phyloP scores from a whole-genome alignment of 2,113 vertebrate species.

The Oryzias javanicus region DNA sequence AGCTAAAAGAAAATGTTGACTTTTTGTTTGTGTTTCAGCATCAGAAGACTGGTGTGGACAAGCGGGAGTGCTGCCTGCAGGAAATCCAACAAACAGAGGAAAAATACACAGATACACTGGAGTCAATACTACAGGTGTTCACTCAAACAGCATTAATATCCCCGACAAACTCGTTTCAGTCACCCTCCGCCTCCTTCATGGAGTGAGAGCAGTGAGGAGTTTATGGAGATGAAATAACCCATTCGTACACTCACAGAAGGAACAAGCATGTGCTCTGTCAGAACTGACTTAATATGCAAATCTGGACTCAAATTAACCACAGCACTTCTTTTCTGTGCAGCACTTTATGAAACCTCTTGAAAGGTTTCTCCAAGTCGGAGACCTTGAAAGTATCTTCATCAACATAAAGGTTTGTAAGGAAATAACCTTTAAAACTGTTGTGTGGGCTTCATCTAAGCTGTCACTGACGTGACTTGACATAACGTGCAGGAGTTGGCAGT shows the following conservation, averaged over 20 bases:
- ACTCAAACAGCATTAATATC: constrained; percentile 3
- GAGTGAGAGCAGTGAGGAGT: too few species aligned
- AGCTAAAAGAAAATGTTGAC: neutral
- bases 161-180: neutral
- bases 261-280: too few species aligned
- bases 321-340: constrained; percentile 55
- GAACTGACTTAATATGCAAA: too few species aligned
- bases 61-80: constrained; percentile 86
- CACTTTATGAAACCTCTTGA: constrained; percentile 89
- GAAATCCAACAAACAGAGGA: constrained; percentile 90
- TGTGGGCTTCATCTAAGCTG: neutral
- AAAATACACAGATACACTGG: constrained; percentile 86
- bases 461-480: neutral
- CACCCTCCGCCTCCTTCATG: too few species aligned
- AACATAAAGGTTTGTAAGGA: constrained; percentile 79
- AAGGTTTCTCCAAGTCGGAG: constrained; percentile 78
- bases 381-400: constrained; percentile 89
- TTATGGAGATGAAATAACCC: too few species aligned
- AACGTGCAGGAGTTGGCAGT: constrained; percentile 78
- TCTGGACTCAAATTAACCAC: too few species aligned
- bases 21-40: constrained; percentile 50
- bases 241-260: too few species aligned
- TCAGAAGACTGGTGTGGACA: constrained; percentile 82
- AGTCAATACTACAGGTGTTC: constrained; percentile 85
- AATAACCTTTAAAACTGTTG: neutral